Percentiles rank a stretch among this genome's conserved stretches.
Evolutionary conservation across 1,140 invertebrate species (phyloP).

Genomic region (Apis laboriosa): DNA sequence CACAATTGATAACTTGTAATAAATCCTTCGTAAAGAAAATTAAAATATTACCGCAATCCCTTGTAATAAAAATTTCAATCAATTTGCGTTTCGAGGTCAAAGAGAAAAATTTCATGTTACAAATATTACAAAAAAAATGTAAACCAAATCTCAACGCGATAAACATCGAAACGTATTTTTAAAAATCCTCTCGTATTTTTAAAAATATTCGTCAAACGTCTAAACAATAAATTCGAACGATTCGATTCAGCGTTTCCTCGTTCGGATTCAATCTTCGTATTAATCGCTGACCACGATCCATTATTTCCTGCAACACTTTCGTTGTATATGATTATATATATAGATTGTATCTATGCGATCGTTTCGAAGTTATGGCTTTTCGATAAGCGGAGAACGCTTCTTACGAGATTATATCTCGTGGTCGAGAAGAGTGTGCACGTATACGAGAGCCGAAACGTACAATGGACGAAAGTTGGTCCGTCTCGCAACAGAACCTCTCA

Average conservation of each 20-base stretch:
- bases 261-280: not conserved
- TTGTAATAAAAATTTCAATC: too few relatives aligned
- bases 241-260: not conserved
- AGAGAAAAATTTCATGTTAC: not conserved
- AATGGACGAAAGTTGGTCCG: not conserved
- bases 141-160: not conserved
- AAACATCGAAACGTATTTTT: too few relatives aligned
- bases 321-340: conserved; percentile 8
- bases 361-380: conserved; percentile 22
- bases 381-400: conserved; percentile 10
- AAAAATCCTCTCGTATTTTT: not conserved
- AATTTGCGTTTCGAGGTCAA: too few relatives aligned
- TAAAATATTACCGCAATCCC: too few relatives aligned
- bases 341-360: conserved; percentile 9
- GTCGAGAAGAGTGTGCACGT: too few relatives aligned
- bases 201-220: not conserved
- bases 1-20: too few relatives aligned
- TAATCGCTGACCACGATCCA: not conserved
- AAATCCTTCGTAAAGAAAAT: too few relatives aligned
- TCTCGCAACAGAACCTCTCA: not conserved
- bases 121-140: too few relatives aligned
- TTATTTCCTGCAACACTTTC: conserved; percentile 6
- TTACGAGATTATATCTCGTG: conserved; percentile 10
- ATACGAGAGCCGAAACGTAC: not conserved
- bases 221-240: not conserved